Percentiles rank a stretch among this genome's conserved stretches.
These are phyloP conservation scores for Stichodactyla helianthus DNA, from an alignment of 64 coral and sea anemone species.

Conservation along the genomic window DNA sequence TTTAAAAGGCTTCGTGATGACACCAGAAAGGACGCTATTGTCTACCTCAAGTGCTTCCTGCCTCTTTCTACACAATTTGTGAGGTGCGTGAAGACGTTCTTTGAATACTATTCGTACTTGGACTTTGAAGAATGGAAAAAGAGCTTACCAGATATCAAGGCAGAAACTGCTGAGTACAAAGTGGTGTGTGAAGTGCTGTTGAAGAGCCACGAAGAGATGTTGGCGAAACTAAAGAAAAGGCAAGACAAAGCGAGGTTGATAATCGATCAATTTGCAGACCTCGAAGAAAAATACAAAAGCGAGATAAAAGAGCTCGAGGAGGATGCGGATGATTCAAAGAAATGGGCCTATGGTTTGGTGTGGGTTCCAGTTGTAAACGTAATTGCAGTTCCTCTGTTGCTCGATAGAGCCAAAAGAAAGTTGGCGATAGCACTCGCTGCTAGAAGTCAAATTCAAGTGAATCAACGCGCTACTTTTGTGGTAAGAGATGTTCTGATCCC, in stretches of 20 bases:
- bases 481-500: slow-evolving; percentile 18
- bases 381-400: slow-evolving; percentile 9
- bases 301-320: not conserved
- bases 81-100: too few relatives aligned
- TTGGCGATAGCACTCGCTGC: slow-evolving; percentile 5
- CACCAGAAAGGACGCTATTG: too few relatives aligned
- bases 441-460: not conserved
- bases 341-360: not conserved
- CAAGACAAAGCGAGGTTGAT: slow-evolving; percentile 26
- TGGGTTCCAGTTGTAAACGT: slow-evolving; percentile 33
- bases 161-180: not conserved
- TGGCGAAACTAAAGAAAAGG: slow-evolving; percentile 25
- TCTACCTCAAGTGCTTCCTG: too few relatives aligned
- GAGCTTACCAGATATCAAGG: too few relatives aligned
- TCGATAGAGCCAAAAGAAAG: not conserved
- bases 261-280: not conserved
- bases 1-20: too few relatives aligned
- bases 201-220: slow-evolving; percentile 24
- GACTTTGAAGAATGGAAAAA: slow-evolving; percentile 20
- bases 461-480: slow-evolving; percentile 1
- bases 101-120: too few relatives aligned
- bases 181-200: not conserved
- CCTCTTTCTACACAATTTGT: too few relatives aligned
- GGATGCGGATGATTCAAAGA: not conserved
- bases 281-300: slow-evolving; percentile 15